A percentile compares a stretch with the other conserved stretches of the same genome.
Evolutionary conservation across 2,888 invertebrate species (phyloP).

Genomic region (Stegophylla sp.): DNA sequence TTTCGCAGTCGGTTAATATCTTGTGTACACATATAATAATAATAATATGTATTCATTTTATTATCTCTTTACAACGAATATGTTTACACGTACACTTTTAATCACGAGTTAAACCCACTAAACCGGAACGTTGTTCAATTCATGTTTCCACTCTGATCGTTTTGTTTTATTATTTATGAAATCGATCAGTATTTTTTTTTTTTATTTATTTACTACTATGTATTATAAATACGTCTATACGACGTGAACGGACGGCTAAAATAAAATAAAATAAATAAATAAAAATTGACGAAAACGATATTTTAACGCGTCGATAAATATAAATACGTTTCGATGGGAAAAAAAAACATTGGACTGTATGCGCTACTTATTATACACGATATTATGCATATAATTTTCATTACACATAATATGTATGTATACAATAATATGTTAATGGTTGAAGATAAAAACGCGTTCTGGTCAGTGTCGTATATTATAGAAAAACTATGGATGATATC

Average conservation of each 20-base stretch:
- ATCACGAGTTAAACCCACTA: conserved; percentile 34
- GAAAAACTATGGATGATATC: conserved; percentile 33
- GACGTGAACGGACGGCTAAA: neutral
- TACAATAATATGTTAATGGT: conserved; percentile 36
- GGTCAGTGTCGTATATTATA: conserved; percentile 32
- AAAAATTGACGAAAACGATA: conserved; percentile 45
- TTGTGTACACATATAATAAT: neutral
- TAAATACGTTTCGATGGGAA: neutral
- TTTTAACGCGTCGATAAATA: conserved; percentile 38
- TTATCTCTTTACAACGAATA: conserved; percentile 8
- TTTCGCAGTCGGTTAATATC: neutral
- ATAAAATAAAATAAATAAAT: too few relatives aligned
- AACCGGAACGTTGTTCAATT: conserved; percentile 44
- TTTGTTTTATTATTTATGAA: conserved; percentile 44
- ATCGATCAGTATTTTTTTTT: conserved; percentile 26
- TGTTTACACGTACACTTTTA: conserved; percentile 45
- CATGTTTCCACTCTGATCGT: conserved; percentile 45
- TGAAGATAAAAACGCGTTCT: conserved; percentile 23
- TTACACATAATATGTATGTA: conserved; percentile 2
- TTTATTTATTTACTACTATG: neutral
- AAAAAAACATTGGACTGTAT: conserved; percentile 26
- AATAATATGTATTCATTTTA: conserved; percentile 8
- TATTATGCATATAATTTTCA: conserved; percentile 32
- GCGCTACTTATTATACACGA: conserved; percentile 32
- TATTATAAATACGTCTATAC: too few relatives aligned